A percentile compares a stretch with the other conserved stretches of the same genome.
phyloP scores from a whole-genome alignment of 2,797 vertebrate species.

The Peromyscus attwateri region DNA sequence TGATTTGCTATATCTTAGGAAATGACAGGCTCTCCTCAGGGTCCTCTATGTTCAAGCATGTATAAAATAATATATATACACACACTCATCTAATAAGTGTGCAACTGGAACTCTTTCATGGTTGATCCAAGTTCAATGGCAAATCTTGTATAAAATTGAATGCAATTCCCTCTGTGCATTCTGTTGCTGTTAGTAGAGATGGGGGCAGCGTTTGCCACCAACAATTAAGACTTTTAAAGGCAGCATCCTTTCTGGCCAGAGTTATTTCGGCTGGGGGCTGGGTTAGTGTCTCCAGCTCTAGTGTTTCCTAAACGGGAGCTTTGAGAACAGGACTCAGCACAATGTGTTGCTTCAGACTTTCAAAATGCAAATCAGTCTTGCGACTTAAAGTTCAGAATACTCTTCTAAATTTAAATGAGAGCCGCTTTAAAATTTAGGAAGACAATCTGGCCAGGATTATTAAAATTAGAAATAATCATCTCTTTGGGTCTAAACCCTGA shows the following conservation, averaged over 20 bases:
- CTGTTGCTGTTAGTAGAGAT: slow-evolving; percentile 5
- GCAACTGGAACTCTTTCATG: neutral
- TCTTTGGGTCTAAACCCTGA: neutral
- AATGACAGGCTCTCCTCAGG: neutral
- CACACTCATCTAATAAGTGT: neutral
- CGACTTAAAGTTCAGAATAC: slow-evolving; percentile 67
- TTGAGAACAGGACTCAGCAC: slow-evolving; percentile 34
- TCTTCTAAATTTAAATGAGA: slow-evolving; percentile 74
- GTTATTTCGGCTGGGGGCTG: slow-evolving; percentile 36
- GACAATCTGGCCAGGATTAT: slow-evolving; percentile 54
- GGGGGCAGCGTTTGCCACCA: slow-evolving; percentile 7
- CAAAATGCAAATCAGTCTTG: slow-evolving; percentile 74
- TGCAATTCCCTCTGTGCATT: slow-evolving; percentile 54
- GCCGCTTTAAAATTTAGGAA: slow-evolving; percentile 56
- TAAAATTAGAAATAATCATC: slow-evolving; percentile 63
- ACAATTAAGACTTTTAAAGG: slow-evolving; percentile 57
- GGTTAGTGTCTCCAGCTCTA: slow-evolving; percentile 38
- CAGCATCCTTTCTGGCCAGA: neutral
- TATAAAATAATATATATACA: neutral
- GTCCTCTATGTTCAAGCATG: neutral
- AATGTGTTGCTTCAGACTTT: slow-evolving; percentile 55
- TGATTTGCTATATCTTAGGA: slow-evolving; percentile 28
- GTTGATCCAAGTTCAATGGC: neutral
- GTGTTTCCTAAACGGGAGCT: slow-evolving; percentile 43
- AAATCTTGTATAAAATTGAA: slow-evolving; percentile 50